Percentiles rank a stretch among this genome's conserved stretches.
phyloP scores from a whole-genome alignment of 2,113 vertebrate species.

The Paraplagusia blochii region DNA sequence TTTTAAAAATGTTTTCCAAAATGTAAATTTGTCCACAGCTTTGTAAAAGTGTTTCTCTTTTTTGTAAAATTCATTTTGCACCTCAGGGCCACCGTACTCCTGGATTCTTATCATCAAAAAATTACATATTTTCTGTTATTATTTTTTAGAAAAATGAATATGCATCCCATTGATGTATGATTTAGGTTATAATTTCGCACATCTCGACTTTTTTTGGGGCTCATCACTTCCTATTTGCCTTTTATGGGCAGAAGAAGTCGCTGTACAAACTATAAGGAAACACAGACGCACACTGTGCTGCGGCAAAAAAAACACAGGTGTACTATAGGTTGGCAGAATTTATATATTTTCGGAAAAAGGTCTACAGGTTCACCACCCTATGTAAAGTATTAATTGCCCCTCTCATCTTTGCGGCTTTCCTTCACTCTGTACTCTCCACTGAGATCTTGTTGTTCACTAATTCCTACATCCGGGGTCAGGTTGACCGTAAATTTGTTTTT shows the following conservation, averaged over 20 bases:
- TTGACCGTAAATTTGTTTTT: conserved; percentile 35
- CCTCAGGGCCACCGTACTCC: too few species aligned
- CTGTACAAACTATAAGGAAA: conserved; percentile 1
- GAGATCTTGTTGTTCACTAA: conserved; percentile 12
- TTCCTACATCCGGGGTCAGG: conserved; percentile 12
- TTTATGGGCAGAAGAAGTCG: conserved; percentile 16
- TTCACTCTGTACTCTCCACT: not conserved
- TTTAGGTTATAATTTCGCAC: too few species aligned
- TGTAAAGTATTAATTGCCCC: conserved; percentile 1
- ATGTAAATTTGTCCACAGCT: too few species aligned
- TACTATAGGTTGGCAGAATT: not conserved
- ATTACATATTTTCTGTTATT: too few species aligned
- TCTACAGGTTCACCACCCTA: conserved; percentile 3
- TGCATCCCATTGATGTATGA: too few species aligned
- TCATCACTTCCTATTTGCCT: not conserved
- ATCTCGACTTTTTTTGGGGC: too few species aligned
- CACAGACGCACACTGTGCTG: not conserved
- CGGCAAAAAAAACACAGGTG: conserved; percentile 10
- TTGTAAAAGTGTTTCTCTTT: too few species aligned
- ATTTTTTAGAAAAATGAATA: too few species aligned
- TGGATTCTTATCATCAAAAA: too few species aligned
- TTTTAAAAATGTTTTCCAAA: too few species aligned
- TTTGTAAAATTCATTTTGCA: too few species aligned
- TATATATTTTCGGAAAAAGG: too few species aligned
- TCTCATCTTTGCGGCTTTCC: conserved; percentile 1